Percentiles rank a stretch among this genome's conserved stretches.
Evolutionary conservation across 1,140 invertebrate genomes (phyloP).

Genomic region (Kradibia gibbosae): DNA sequence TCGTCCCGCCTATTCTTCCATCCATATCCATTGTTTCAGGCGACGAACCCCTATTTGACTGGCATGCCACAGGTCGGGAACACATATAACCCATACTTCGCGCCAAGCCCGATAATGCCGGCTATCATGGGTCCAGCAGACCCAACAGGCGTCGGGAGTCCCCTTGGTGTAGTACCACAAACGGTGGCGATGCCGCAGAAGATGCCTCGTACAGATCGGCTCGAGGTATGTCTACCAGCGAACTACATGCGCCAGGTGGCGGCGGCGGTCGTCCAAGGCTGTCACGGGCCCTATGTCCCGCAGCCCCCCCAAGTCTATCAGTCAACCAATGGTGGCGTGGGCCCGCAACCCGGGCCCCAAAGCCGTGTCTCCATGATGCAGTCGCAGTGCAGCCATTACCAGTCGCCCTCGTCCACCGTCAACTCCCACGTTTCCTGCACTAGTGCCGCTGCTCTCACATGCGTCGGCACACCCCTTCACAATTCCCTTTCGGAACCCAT

Average conservation of each 20-base stretch:
- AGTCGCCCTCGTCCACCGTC: conserved; percentile 50
- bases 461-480: conserved; percentile 66
- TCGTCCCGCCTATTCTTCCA: conserved; percentile 19
- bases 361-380: conserved; percentile 72
- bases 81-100: conserved; percentile 90
- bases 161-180: conserved; percentile 85
- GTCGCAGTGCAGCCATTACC: conserved; percentile 55
- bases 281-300: conserved; percentile 65
- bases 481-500: conserved; percentile 65
- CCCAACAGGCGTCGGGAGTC: conserved; percentile 79
- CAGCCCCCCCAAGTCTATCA: conserved; percentile 55
- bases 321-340: conserved; percentile 59
- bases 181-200: conserved; percentile 91
- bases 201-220: conserved; percentile 93
- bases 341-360: conserved; percentile 65
- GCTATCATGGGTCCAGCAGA: conserved; percentile 86
- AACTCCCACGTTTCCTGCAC: conserved; percentile 39
- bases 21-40: conserved; percentile 75
- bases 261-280: conserved; percentile 61
- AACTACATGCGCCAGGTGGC: conserved; percentile 72
- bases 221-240: conserved; percentile 87
- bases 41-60: conserved; percentile 90
- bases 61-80: conserved; percentile 87
- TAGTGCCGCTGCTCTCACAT: conserved; percentile 28
- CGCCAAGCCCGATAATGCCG: conserved; percentile 89